Conservation (phyloP, 1,140 invertebrate species). For the Acyrthosiphon pisum region DNA sequence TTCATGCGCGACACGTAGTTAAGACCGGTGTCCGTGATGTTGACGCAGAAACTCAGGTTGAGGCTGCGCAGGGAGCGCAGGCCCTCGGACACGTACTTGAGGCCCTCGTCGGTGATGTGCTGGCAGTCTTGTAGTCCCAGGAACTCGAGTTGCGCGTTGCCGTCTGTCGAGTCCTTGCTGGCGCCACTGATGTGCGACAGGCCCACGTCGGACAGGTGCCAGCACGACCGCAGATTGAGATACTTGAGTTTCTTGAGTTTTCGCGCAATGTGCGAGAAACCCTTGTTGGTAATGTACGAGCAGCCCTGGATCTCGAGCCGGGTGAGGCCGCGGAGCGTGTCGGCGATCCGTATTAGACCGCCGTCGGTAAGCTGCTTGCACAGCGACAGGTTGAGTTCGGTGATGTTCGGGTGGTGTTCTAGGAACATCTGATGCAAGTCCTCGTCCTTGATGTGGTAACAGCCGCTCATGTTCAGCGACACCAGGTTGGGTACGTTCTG, state of each 20-base stretch:
- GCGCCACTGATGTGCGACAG: conserved; percentile 85
- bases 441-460: conserved; percentile 88
- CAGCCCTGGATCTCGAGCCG: conserved; percentile 89
- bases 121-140: conserved; percentile 94
- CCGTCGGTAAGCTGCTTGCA: conserved; percentile 94
- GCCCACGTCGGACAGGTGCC: conserved; percentile 88
- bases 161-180: conserved; percentile 71
- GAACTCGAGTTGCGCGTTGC: conserved; percentile 77
- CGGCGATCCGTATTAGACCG: conserved; percentile 81
- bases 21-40: conserved; percentile 88
- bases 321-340: conserved; percentile 86
- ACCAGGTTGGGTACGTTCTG: conserved; percentile 85
- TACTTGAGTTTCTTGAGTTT: conserved; percentile 82
- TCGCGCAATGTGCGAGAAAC: conserved; percentile 83
- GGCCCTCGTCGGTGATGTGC: conserved; percentile 86
- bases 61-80: conserved; percentile 82
- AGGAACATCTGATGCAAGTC: conserved; percentile 83
- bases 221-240: conserved; percentile 88
- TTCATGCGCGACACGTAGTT: conserved; percentile 87
- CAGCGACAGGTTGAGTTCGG: conserved; percentile 83
- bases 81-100: conserved; percentile 82
- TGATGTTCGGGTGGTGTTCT: conserved; percentile 75
- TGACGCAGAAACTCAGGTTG: conserved; percentile 93
- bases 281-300: conserved; percentile 86
- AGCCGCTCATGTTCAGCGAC: conserved; percentile 88